phyloP scores from a whole-genome alignment of 2,888 invertebrate genomes.

The Ormyrus pomaceus region DNA sequence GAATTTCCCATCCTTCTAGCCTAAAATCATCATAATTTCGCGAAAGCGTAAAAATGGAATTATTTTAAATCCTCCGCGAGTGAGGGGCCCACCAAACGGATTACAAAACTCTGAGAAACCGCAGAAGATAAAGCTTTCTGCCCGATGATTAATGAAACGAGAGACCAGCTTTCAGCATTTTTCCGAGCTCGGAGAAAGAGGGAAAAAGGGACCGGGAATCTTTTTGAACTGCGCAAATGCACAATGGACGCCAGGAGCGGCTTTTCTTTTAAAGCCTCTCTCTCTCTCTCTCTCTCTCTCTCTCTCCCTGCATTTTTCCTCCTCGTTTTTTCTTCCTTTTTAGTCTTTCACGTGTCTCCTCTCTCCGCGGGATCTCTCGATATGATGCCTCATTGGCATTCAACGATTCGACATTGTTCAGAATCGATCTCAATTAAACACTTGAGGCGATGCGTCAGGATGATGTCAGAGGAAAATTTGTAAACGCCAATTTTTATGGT shows the following conservation, averaged over 20 bases:
- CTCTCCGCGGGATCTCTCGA: background rate
- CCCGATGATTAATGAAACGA: constrained; percentile 29
- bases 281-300: background rate
- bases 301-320: too few species aligned
- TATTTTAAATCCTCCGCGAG: too few species aligned
- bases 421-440: constrained; percentile 33
- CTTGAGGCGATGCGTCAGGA: background rate
- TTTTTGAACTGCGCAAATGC: background rate
- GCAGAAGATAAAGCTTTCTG: constrained; percentile 3
- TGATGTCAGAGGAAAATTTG: too few species aligned
- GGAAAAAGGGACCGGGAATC: background rate
- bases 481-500: too few species aligned
- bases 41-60: too few species aligned
- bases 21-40: too few species aligned
- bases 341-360: background rate
- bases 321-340: too few species aligned
- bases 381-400: constrained; percentile 5
- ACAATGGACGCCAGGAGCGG: background rate
- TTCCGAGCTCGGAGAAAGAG: too few species aligned
- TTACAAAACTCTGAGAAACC: constrained; percentile 10
- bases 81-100: background rate
- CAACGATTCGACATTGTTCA: background rate
- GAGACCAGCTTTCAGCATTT: background rate
- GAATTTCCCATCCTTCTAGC: too few species aligned
- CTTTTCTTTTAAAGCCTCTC: background rate